These are phyloP conservation scores for Rhagium mordax DNA, from an alignment of 2,888 invertebrate genomes.

Conservation along the genomic window DNA sequence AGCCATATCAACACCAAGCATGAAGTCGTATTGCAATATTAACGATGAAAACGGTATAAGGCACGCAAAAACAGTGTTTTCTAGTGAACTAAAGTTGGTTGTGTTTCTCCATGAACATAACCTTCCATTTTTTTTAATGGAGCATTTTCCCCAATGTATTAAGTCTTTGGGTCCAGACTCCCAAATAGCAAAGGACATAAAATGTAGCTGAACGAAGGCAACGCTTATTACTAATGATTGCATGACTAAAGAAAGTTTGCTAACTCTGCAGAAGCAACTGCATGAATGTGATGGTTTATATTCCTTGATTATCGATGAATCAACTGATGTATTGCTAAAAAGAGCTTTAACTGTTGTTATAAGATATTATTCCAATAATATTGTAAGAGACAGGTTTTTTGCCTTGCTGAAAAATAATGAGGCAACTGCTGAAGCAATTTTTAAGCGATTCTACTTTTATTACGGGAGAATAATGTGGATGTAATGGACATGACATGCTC, in stretches of 20 bases:
- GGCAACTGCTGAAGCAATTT: not conserved
- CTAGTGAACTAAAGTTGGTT: conserved; percentile 8
- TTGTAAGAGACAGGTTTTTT: not conserved
- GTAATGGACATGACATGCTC: not conserved
- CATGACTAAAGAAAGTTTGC: not conserved
- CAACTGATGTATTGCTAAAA: not conserved
- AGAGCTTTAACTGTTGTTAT: not conserved
- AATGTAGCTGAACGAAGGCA: not conserved
- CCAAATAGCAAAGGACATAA: not conserved
- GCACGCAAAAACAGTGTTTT: not conserved
- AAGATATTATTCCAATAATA: not conserved
- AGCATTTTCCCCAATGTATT: conserved; percentile 7
- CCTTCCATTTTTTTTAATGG: conserved; percentile 7
- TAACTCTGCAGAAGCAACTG: not conserved
- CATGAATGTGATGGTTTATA: not conserved
- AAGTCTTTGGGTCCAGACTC: conserved; percentile 1
- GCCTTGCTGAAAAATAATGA: not conserved
- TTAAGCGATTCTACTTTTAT: not conserved
- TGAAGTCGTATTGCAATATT: not conserved
- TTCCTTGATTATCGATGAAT: not conserved
- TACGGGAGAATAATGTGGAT: not conserved
- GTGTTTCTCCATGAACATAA: conserved; percentile 8
- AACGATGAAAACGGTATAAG: not conserved
- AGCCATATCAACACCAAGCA: conserved; percentile 5
- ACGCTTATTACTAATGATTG: not conserved